These are phyloP conservation scores for Congeria kusceri DNA, from an alignment of 2,888 invertebrate species.

Conservation along the genomic window DNA sequence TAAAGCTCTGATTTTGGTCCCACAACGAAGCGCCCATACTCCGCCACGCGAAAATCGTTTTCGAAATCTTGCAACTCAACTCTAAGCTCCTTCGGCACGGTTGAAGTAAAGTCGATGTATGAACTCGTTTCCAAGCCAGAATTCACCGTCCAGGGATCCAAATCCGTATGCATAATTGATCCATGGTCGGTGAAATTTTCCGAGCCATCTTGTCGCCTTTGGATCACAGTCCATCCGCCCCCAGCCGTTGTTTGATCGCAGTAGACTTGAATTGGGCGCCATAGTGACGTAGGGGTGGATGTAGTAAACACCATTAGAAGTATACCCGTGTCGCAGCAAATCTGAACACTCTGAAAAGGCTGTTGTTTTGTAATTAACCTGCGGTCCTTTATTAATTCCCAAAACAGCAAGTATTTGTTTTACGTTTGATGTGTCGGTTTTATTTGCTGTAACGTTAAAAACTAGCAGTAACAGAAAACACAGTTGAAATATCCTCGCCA, in stretches of 20 bases:
- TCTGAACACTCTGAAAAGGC: conserved; percentile 45
- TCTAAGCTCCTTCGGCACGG: conserved; percentile 23
- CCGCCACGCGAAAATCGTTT: conserved; percentile 18
- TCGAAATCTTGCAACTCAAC: conserved; percentile 46
- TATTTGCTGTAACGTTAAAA: no score
- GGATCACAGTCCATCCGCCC: conserved; percentile 66
- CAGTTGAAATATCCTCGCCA: no score
- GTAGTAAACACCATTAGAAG: conserved; percentile 43
- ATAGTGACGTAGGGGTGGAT: conserved; percentile 41
- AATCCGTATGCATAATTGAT: conserved; percentile 47
- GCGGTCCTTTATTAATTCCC: not conserved
- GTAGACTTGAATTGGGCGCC: conserved; percentile 39
- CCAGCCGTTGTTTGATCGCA: conserved; percentile 60
- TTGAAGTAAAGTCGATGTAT: conserved; percentile 19
- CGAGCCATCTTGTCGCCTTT: conserved; percentile 40
- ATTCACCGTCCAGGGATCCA: conserved; percentile 33
- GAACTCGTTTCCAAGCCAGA: conserved; percentile 45
- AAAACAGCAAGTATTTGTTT: not conserved
- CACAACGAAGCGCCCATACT: conserved; percentile 32
- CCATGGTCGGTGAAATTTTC: conserved; percentile 46
- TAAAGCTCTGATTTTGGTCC: conserved; percentile 12
- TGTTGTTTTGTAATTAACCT: not conserved
- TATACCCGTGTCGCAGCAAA: conserved; percentile 26
- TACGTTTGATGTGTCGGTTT: no score
- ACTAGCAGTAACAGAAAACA: no score